phyloP scores from a whole-genome alignment of 2,888 invertebrate species.

The Parnassius glacialis region DNA sequence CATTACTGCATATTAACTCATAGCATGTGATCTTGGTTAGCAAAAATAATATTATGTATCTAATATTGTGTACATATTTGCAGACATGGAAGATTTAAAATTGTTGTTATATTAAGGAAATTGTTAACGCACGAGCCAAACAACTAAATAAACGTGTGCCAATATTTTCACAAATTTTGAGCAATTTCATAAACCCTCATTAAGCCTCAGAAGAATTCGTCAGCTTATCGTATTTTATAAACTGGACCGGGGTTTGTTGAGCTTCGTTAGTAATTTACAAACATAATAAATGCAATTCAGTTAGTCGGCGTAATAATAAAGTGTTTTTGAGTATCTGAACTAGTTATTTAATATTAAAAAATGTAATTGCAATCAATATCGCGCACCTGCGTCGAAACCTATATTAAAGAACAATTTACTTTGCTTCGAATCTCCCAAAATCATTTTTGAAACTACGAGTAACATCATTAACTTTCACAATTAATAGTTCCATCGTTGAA shows the following conservation, averaged over 20 bases:
- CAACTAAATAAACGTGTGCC: constrained; percentile 27
- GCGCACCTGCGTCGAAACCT: no score
- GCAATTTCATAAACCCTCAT: constrained; percentile 52
- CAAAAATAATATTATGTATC: no score
- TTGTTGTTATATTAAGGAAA: not conserved
- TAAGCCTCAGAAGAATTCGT: constrained; percentile 54
- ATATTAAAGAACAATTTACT: no score
- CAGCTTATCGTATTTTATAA: constrained; percentile 60
- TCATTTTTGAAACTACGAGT: no score
- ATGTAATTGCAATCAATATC: no score
- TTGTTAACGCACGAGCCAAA: not conserved
- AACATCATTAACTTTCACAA: no score
- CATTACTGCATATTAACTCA: not conserved
- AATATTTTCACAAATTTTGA: constrained; percentile 30
- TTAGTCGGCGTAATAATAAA: not conserved
- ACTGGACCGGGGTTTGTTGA: constrained; percentile 54
- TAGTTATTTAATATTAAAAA: no score
- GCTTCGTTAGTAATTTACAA: constrained; percentile 55
- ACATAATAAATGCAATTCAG: constrained; percentile 37
- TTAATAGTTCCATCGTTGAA: no score
- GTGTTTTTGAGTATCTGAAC: not conserved
- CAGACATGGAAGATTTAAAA: no score
- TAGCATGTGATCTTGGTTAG: no score
- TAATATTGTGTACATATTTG: no score
- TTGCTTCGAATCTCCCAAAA: no score